Percentiles rank a stretch among this genome's conserved stretches.
Evolutionary conservation across 2,113 vertebrate genomes (phyloP).

Genomic region (Petrocephalus microphthalmus): DNA sequence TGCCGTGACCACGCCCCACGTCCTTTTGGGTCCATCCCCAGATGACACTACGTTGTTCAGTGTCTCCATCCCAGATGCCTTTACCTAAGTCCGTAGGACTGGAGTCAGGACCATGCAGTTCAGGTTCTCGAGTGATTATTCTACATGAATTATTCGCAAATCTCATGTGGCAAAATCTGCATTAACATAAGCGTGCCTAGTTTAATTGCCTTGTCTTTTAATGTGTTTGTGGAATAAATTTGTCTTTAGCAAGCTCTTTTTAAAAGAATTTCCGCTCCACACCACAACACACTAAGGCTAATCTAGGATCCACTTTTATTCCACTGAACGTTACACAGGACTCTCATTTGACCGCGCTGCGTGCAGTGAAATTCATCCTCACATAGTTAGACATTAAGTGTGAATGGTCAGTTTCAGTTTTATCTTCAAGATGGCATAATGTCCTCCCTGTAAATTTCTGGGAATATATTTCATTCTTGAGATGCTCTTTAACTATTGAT

Average conservation of each 20-base stretch:
- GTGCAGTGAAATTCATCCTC: neutral
- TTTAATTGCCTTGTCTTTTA: constrained; percentile 32
- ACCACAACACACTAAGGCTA: constrained; percentile 38
- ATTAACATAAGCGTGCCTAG: constrained; percentile 27
- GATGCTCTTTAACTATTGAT: neutral
- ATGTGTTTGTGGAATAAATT: constrained; percentile 13
- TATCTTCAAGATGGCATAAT: neutral
- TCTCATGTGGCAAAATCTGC: constrained; percentile 9
- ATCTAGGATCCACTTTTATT: constrained; percentile 28
- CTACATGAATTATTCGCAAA: neutral
- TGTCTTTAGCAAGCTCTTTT: constrained; percentile 15
- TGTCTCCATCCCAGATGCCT: neutral
- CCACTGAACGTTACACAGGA: constrained; percentile 50
- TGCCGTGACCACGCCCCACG: neutral
- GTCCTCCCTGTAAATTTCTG: neutral
- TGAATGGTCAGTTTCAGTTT: neutral
- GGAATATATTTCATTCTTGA: neutral
- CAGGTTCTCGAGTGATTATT: neutral
- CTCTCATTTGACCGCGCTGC: neutral
- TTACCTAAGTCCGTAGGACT: neutral
- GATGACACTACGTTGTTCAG: neutral
- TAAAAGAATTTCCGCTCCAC: constrained; percentile 22
- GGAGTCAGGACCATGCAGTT: neutral
- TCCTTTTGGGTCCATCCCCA: neutral
- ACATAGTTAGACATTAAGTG: neutral